These are phyloP conservation scores for Drosophila silvestris DNA, from an alignment of 2,888 invertebrate genomes.

Conservation along the genomic window DNA sequence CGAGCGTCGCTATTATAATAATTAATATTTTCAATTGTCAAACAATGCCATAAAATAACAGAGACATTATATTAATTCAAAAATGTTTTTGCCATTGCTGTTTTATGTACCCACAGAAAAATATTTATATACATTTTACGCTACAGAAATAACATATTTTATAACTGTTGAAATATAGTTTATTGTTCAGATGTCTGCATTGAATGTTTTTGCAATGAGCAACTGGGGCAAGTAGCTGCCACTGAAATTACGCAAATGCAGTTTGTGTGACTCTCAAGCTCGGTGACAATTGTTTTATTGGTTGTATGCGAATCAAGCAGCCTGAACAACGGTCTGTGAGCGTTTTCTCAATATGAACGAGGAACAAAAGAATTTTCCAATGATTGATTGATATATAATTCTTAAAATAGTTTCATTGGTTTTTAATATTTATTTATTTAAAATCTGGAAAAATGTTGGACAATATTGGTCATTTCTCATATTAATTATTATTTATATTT, in stretches of 20 bases:
- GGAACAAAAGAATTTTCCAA: slow-evolving; percentile 8
- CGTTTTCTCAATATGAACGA: not conserved
- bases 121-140: not conserved
- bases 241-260: slow-evolving; percentile 10
- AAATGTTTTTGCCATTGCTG: not conserved
- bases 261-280: slow-evolving; percentile 10
- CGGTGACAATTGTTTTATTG: slow-evolving; percentile 27
- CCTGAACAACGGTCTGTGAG: slow-evolving; percentile 6
- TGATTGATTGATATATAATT: slow-evolving; percentile 4
- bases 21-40: not conserved
- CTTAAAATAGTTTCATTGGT: not conserved
- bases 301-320: not conserved
- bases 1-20: not conserved
- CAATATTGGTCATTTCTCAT: not conserved
- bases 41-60: not conserved
- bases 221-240: not conserved
- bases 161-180: not conserved
- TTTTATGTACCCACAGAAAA: slow-evolving; percentile 12
- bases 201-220: slow-evolving; percentile 34
- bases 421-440: not conserved
- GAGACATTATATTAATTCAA: not conserved
- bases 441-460: not conserved
- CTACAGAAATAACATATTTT: not conserved
- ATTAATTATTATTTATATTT: not conserved
- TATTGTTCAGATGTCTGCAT: slow-evolving; percentile 15